Evolutionary conservation across 2,797 vertebrate species (phyloP).

Genomic region (Silurus aristotelis): DNA sequence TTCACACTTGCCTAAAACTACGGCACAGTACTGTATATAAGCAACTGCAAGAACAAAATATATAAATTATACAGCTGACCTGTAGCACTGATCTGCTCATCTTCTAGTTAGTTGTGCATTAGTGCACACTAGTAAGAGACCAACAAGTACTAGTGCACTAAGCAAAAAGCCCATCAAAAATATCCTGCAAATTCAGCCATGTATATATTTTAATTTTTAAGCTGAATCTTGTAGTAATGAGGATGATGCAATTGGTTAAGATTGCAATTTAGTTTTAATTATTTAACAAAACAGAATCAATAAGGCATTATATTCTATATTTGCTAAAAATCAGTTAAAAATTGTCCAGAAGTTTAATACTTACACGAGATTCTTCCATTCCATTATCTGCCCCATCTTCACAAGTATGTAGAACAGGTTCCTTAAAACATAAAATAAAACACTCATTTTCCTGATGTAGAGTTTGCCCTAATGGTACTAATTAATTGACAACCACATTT

Average conservation of each 20-base stretch:
- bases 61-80: no score
- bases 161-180: background rate
- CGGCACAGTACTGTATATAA: no score
- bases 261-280: background rate
- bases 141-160: background rate
- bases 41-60: no score
- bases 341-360: constrained; percentile 35
- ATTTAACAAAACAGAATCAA: background rate
- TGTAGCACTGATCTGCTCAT: no score
- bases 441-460: constrained; percentile 45
- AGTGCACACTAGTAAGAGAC: background rate
- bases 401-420: constrained; percentile 38
- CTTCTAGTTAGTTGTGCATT: background rate
- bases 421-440: constrained; percentile 62
- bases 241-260: background rate
- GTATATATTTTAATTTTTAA: background rate
- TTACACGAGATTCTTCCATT: constrained; percentile 34
- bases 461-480: constrained; percentile 69
- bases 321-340: background rate
- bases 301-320: background rate
- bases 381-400: background rate
- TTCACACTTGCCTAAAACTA: no score
- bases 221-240: background rate
- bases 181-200: background rate
- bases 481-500: constrained; percentile 16